Evolutionary conservation across 92 coral and sea anemone species (phyloP).

Genomic region (Siderastrea radians): DNA sequence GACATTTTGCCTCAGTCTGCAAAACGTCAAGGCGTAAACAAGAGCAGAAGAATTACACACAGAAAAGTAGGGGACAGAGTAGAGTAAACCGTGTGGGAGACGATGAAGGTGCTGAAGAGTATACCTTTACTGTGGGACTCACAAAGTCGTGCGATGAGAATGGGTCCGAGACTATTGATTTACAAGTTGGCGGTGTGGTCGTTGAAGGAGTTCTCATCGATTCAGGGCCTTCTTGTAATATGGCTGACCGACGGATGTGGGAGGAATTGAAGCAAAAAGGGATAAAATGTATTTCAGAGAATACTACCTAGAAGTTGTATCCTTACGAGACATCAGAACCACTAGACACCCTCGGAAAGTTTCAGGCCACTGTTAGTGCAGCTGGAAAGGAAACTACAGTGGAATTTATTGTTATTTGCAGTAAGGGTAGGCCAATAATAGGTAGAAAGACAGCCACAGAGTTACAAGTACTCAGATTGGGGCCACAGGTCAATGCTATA

Average conservation of each 20-base stretch:
- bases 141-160: too few relatives aligned
- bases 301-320: slow-evolving; percentile 28
- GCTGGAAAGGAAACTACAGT: background rate
- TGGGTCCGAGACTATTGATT: too few relatives aligned
- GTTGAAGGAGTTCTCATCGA: slow-evolving; percentile 27
- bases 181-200: too few relatives aligned
- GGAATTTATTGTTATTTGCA: too few relatives aligned
- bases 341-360: slow-evolving; percentile 44
- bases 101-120: too few relatives aligned
- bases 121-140: too few relatives aligned
- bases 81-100: background rate
- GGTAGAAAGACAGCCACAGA: slow-evolving; percentile 40
- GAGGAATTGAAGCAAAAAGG: background rate
- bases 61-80: slow-evolving; percentile 8
- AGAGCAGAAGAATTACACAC: background rate
- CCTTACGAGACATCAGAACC: slow-evolving; percentile 3
- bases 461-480: slow-evolving; percentile 45
- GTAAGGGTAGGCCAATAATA: too few relatives aligned
- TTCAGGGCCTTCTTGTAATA: slow-evolving; percentile 58
- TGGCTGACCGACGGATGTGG: slow-evolving; percentile 21
- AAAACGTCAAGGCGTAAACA: background rate
- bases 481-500: slow-evolving; percentile 27
- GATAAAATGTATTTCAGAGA: slow-evolving; percentile 37
- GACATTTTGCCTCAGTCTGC: too few relatives aligned
- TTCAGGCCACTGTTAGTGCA: slow-evolving; percentile 17